Conservation (phyloP, 2,888 invertebrate genomes). For the Cephus sareptanus region DNA sequence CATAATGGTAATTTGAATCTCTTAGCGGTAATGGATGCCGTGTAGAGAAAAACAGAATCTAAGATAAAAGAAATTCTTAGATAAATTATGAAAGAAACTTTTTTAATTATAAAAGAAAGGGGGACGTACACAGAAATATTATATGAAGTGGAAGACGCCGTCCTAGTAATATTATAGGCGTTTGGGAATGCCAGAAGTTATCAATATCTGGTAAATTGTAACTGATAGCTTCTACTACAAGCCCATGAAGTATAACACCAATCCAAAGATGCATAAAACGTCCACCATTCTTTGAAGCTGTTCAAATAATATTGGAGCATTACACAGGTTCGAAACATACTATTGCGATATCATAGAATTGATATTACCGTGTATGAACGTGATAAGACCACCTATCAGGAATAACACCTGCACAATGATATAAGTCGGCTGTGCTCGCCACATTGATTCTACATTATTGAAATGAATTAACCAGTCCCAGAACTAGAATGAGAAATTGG, state of each 20-base stretch:
- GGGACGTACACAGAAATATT: conserved; percentile 76
- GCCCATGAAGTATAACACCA: conserved; percentile 77
- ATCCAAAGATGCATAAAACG: conserved; percentile 82
- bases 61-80: conserved; percentile 33
- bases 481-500: conserved; percentile 63
- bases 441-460: conserved; percentile 69
- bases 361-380: conserved; percentile 75
- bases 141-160: conserved; percentile 80
- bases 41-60: conserved; percentile 74
- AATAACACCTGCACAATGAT: conserved; percentile 73
- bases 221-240: conserved; percentile 78
- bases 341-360: background rate
- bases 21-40: conserved; percentile 71
- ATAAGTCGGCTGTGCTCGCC: conserved; percentile 76
- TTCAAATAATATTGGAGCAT: background rate
- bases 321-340: background rate
- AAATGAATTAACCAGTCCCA: conserved; percentile 73
- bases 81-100: background rate
- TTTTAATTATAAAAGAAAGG: conserved; percentile 2
- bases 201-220: conserved; percentile 80
- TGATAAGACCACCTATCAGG: conserved; percentile 73
- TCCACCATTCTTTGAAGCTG: conserved; percentile 78
- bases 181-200: conserved; percentile 87
- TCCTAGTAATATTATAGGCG: conserved; percentile 78
- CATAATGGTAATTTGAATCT: conserved; percentile 70